Evolutionary conservation across 1,140 invertebrate species (phyloP).

Genomic region (Hycleus cichorii): DNA sequence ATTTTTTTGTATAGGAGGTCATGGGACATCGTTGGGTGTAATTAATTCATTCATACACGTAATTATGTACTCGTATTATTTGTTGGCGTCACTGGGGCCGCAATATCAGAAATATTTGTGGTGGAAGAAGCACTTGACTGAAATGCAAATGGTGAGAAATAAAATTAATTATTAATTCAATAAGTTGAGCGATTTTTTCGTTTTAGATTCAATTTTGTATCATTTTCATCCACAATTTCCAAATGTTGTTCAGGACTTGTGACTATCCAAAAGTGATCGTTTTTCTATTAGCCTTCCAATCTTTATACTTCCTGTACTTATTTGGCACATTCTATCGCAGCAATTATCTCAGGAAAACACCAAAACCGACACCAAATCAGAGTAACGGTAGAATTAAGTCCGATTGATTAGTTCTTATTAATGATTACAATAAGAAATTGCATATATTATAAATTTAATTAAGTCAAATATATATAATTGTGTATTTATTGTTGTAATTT

Average conservation of each 20-base stretch:
- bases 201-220: conserved; percentile 72
- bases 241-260: conserved; percentile 55
- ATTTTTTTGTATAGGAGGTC: conserved; percentile 44
- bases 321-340: conserved; percentile 77
- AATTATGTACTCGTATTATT: conserved; percentile 80
- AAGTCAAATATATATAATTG: no score
- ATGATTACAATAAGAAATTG: background rate
- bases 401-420: background rate
- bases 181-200: conserved; percentile 37
- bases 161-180: background rate
- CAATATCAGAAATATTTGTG: conserved; percentile 77
- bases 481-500: no score
- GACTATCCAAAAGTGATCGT: conserved; percentile 60
- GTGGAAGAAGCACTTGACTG: conserved; percentile 89
- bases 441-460: no score
- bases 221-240: conserved; percentile 64
- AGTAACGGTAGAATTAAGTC: background rate
- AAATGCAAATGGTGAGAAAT: conserved; percentile 66
- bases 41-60: conserved; percentile 82
- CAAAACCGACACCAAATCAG: background rate
- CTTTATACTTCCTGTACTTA: conserved; percentile 72
- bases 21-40: conserved; percentile 71
- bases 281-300: conserved; percentile 63
- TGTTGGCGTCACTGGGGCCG: conserved; percentile 73
- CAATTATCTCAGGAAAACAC: conserved; percentile 47